These are phyloP conservation scores for Anorthoa munda DNA, from an alignment of 2,888 invertebrate genomes.

Conservation along the genomic window DNA sequence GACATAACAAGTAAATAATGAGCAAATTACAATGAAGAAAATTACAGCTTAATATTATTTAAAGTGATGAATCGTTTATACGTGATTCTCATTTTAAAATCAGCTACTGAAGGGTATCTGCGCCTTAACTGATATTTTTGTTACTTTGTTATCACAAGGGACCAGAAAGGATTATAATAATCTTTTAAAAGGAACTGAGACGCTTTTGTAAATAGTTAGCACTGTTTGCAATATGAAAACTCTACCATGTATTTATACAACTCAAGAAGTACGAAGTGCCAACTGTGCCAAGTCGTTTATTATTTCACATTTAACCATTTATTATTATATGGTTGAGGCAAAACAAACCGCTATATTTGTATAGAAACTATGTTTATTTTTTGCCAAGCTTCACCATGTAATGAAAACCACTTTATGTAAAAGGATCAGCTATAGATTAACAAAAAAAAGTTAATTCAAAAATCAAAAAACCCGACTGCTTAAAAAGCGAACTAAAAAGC, in stretches of 20 bases:
- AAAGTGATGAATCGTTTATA: too few relatives aligned
- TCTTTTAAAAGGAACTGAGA: not conserved
- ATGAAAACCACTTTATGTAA: not conserved
- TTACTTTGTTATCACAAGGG: not conserved
- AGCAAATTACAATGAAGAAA: too few relatives aligned
- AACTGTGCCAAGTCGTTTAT: slow-evolving; percentile 10
- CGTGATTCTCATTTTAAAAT: too few relatives aligned
- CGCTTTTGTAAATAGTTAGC: too few relatives aligned
- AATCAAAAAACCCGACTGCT: too few relatives aligned
- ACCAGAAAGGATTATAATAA: not conserved
- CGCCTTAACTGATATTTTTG: too few relatives aligned
- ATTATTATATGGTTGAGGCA: not conserved
- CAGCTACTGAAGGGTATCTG: too few relatives aligned
- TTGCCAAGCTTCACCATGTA: not conserved
- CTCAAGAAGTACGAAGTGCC: not conserved
- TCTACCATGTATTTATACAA: not conserved
- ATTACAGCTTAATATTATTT: too few relatives aligned
- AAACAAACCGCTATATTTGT: not conserved
- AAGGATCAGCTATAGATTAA: not conserved
- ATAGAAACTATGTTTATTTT: slow-evolving; percentile 1
- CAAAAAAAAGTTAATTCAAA: too few relatives aligned
- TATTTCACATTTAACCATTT: not conserved
- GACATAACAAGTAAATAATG: too few relatives aligned
- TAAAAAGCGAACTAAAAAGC: too few relatives aligned
- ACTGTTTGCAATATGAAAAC: not conserved